Evolutionary conservation across 2,888 invertebrate species (phyloP), one percentile per base, ranked within the genome.

Genomic region (Stomorhina lunata): DNA sequence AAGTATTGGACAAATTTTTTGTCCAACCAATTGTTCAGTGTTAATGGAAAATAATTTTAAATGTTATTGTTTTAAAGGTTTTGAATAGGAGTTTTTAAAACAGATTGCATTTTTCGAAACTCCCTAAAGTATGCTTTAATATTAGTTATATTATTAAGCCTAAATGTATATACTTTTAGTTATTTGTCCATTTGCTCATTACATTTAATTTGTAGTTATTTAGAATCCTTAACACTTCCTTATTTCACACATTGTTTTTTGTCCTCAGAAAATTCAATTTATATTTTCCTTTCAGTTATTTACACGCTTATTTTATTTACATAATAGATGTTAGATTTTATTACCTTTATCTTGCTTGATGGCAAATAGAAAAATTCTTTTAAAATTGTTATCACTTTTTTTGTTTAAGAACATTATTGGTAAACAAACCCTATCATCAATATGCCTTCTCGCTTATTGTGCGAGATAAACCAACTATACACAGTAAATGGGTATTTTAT

Each of bases 261-360:
- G n/a, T n/a, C n/a, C n/a, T n/a, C n/a, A n/a, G n/a, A n/a, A n/a
- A n/a, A n/a, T n/a, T n/a, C n/a, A n/a, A n/a, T n/a, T n/a, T n/a
- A n/a, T n/a, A n/a, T n/a, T n/a, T n/a, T n/a, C n/a, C n/a, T 27
- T 7, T 48, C 4, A 48, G 34, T 48, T 71, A 59, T 71, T 71
- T 71, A 25, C 71, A 59, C 71, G 71, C 59, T 68, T 71, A 71
- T 65, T 75, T 77, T 69, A 69, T 77, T 77, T 61, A 61, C 68
- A 68, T 53, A 69, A 61, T 69, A 71, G 69, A 55, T 45, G 43
- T 78, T 37, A 34, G n/a, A 71, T 71, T 78, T 78, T 78, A 71
- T 78, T 63, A 55, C 43, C 77, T 63, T 50, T 73, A n/a, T n/a
- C n/a, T 78, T 78, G 72, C 73, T 81, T 78, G 73, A 55, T 53